A percentile compares a stretch with the other conserved stretches of the same genome.
Conservation (phyloP, 1,140 invertebrate species). For the Chrysomallon squamiferum region DNA sequence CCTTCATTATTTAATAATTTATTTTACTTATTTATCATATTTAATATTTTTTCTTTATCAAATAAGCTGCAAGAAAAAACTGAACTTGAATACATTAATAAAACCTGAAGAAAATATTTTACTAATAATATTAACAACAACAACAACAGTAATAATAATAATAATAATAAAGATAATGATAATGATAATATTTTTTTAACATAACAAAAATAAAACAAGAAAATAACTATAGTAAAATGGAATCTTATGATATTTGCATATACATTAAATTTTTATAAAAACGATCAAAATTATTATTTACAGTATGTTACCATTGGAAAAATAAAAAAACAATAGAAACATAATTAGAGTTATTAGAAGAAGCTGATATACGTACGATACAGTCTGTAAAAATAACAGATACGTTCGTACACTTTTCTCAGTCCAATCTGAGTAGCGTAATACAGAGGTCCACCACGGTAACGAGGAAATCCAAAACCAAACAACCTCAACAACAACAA, state of each 20-base stretch:
- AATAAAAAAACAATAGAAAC: neutral
- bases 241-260: neutral
- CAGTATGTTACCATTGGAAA: neutral
- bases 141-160: neutral
- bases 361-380: slow-evolving; percentile 44
- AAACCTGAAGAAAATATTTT: neutral
- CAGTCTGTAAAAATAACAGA: slow-evolving; percentile 45
- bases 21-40: too few relatives aligned
- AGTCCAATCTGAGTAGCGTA: slow-evolving; percentile 49
- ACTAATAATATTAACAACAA: neutral
- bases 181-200: neutral
- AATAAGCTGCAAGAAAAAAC: neutral
- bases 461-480: slow-evolving; percentile 50
- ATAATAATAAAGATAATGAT: neutral
- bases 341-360: neutral
- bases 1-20: neutral
- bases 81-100: neutral
- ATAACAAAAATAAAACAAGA: neutral
- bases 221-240: neutral
- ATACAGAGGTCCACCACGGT: slow-evolving; percentile 56
- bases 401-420: slow-evolving; percentile 44
- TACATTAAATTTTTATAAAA: neutral
- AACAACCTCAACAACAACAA: slow-evolving; percentile 34
- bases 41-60: neutral
- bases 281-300: neutral